phyloP scores from a whole-genome alignment of 2,797 vertebrate species.

The Acropternis orthonyx region DNA sequence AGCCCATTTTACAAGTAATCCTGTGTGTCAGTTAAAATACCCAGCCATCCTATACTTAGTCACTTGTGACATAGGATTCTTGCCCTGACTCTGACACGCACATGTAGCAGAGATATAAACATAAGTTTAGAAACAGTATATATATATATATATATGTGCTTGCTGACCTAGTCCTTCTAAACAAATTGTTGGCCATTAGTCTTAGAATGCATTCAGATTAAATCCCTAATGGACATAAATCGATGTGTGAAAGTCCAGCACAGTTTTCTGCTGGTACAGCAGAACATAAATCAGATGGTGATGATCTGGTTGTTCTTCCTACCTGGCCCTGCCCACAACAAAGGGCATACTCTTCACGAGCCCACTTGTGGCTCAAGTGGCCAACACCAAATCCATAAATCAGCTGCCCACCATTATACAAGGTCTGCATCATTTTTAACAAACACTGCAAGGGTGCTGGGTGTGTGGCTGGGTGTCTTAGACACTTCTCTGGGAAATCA shows the following conservation, averaged over 20 bases:
- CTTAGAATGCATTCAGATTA: background rate
- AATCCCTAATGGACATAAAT: slow-evolving; percentile 27
- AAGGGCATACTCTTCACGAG: background rate
- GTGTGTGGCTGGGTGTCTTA: background rate
- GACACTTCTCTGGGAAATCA: background rate
- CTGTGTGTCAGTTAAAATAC: background rate
- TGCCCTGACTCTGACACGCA: background rate
- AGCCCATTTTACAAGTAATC: background rate
- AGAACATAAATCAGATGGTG: background rate
- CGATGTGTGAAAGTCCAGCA: background rate
- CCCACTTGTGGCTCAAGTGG: background rate
- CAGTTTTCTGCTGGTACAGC: background rate
- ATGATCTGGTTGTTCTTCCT: background rate
- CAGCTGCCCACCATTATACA: background rate
- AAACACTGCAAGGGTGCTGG: background rate
- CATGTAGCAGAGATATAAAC: background rate
- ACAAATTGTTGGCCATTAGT: slow-evolving; percentile 10
- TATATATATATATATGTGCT: background rate
- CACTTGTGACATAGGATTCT: background rate
- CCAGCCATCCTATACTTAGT: background rate
- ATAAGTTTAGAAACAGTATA: background rate
- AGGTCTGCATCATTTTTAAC: background rate
- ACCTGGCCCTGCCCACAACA: background rate
- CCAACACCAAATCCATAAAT: background rate
- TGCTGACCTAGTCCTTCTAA: background rate